Evolutionary conservation across 2,113 vertebrate species (phyloP), one percentile per base, ranked within the genome.

Genomic region (Apteryx owenii): DNA sequence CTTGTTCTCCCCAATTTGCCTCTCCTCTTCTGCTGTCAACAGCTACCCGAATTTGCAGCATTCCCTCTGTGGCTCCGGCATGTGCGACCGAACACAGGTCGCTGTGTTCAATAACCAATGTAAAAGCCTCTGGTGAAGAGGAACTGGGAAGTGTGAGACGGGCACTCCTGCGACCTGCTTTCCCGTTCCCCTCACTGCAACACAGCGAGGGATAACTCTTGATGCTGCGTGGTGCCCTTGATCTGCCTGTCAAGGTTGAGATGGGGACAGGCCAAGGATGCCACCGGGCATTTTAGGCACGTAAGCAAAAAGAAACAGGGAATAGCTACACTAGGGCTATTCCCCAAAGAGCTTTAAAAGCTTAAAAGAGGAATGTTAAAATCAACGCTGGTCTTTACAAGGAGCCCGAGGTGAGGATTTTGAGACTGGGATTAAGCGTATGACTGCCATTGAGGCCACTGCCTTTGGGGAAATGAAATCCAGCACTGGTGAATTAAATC

Each of bases 41-140:
- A 89, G 14, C 36, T 91, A n/a, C 53, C 33, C 83, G 42, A 90
- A 66, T 87, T 87, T 90, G 50, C 16, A 81, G n/a, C 23, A 51
- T 33, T 87, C 31, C 65, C 31, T 86, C 83, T 1, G 1, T 40
- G 64, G 68, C 38, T 84, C 14, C 26, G 50, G 72, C 22, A 28
- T 3, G 21, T n/a, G 28, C 16, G 46, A 7, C 33, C 51, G 12
- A 61, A 10, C 10, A 28, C 58, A 22, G 51, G 48, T 0, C 0
- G 38, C 58, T 29, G 40, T 53, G 18, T 62, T 56, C 82, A 68
- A 48, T 33, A 62, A 66, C 16, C 71, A 42, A 13, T 2, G 7
- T 48, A 29, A 69, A 90, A 48, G 26, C 42, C 6, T 1, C 1
- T 9, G 8, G 20, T 68, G 68, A 50, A 40, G 42, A 77, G n/a